Evolutionary conservation across 2,797 vertebrate genomes (phyloP).

Genomic region (Falco berigora): DNA sequence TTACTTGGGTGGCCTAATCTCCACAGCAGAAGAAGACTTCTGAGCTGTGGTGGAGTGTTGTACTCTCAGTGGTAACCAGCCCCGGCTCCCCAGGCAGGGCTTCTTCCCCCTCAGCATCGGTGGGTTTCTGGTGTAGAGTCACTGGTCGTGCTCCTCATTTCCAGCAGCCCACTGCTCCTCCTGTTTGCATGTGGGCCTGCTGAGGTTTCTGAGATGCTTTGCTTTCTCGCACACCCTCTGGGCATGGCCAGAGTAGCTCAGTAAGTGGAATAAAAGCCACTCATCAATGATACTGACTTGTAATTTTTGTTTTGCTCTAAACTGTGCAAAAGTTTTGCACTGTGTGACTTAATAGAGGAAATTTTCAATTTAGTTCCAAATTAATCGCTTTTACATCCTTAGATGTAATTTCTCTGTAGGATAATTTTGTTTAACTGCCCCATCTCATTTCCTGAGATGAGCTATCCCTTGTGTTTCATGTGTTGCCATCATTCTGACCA

Average conservation of each 20-base stretch:
- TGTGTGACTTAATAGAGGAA: neutral
- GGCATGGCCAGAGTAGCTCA: neutral
- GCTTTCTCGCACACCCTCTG: neutral
- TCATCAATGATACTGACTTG: neutral
- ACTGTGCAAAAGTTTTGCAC: too few species aligned
- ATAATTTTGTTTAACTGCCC: neutral
- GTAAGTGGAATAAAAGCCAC: neutral
- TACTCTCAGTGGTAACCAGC: neutral
- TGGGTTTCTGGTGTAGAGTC: neutral
- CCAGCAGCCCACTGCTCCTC: neutral
- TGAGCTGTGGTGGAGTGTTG: neutral
- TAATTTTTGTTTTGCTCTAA: neutral
- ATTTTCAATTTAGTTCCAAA: neutral
- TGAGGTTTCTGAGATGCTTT: neutral
- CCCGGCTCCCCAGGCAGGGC: neutral
- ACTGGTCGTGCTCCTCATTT: accelerated
- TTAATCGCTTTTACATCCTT: neutral
- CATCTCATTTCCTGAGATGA: neutral
- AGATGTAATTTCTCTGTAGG: neutral
- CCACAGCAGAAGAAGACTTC: neutral
- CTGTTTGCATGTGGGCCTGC: too few species aligned
- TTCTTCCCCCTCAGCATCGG: neutral
- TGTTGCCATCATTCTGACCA: neutral
- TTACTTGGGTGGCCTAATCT: neutral
- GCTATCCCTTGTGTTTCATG: neutral